phyloP scores from a whole-genome alignment of 2,113 vertebrate species.

The Atlantisia rogersi region DNA sequence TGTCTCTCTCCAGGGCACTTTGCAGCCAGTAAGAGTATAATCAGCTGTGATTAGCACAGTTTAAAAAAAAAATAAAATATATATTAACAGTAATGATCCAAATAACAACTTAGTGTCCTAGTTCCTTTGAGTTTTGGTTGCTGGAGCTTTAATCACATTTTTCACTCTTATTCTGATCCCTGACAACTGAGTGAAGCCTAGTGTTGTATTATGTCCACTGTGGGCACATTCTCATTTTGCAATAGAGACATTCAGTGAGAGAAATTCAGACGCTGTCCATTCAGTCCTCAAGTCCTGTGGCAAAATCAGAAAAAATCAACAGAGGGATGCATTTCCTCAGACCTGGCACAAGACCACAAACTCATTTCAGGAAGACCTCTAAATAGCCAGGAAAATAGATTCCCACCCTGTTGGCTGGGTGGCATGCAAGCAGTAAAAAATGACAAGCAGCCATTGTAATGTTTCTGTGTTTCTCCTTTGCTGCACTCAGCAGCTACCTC shows the following conservation, averaged over 20 bases:
- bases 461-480: background rate
- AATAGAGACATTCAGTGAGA: background rate
- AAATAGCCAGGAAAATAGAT: background rate
- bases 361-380: background rate
- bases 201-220: background rate
- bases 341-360: background rate
- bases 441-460: background rate
- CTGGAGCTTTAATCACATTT: background rate
- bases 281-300: background rate
- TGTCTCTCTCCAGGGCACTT: background rate
- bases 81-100: background rate
- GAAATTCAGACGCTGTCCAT: background rate
- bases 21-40: background rate
- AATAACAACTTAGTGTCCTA: background rate
- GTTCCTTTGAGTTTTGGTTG: background rate
- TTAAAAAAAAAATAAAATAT: background rate
- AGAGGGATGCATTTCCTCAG: background rate
- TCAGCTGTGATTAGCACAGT: background rate
- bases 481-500: background rate
- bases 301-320: background rate
- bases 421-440: background rate
- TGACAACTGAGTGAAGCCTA: background rate
- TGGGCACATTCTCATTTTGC: background rate
- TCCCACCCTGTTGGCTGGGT: background rate
- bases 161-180: background rate